Percentiles rank a stretch among this genome's conserved stretches.
phyloP scores from a whole-genome alignment of 1,140 invertebrate genomes.

The Cotesia glomerata region DNA sequence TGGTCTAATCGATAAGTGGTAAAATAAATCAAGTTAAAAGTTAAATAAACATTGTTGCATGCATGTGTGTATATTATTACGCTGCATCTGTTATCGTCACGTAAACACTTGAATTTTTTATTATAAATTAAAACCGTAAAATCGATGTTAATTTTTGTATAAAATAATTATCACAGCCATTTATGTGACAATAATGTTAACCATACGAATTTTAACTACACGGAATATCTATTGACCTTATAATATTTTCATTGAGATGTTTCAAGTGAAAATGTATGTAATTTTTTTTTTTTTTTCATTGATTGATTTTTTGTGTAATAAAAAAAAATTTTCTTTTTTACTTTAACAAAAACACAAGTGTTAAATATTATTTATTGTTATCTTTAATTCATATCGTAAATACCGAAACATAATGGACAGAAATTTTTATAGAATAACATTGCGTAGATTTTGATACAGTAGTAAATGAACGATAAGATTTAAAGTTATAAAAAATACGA shows the following conservation, averaged over 20 bases:
- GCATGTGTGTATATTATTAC: not conserved
- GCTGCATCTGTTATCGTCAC: not conserved
- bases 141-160: conserved; percentile 24
- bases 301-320: too few relatives aligned
- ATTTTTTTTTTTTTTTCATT: not conserved
- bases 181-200: conserved; percentile 27
- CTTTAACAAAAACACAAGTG: too few relatives aligned
- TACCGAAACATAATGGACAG: too few relatives aligned
- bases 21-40: too few relatives aligned
- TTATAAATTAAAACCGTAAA: conserved; percentile 17
- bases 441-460: not conserved
- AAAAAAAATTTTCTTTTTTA: too few relatives aligned
- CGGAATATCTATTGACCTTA: conserved; percentile 15
- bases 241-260: not conserved
- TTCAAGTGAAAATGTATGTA: not conserved
- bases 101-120: conserved; percentile 2
- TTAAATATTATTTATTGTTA: too few relatives aligned
- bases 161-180: conserved; percentile 18
- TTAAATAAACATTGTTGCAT: too few relatives aligned
- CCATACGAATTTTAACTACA: not conserved
- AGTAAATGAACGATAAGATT: not conserved
- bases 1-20: not conserved
- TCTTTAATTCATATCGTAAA: too few relatives aligned
- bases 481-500: not conserved
- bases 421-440: not conserved